Conservation (phyloP, 2,113 vertebrate genomes). For the Eurystomus gularis region DNA sequence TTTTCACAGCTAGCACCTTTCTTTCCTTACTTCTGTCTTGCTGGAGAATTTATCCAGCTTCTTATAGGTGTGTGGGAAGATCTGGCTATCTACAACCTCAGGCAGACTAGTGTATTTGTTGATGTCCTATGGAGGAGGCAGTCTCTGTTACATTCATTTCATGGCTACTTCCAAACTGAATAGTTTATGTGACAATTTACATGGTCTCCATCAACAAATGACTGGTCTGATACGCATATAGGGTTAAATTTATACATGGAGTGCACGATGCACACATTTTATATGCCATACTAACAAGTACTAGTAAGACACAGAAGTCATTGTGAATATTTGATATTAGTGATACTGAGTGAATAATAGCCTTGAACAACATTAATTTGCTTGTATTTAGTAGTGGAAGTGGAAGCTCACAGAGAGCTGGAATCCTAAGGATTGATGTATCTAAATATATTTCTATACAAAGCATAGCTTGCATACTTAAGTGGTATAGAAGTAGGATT, state of each 20-base stretch:
- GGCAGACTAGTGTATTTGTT: neutral
- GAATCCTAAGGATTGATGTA: neutral
- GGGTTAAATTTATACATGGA: neutral
- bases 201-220: fast-evolving
- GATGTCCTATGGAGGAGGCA: neutral
- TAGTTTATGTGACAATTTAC: neutral
- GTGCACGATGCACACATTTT: neutral
- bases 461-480: neutral
- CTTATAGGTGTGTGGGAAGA: neutral
- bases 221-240: neutral
- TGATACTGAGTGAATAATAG: neutral
- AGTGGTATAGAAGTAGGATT: neutral
- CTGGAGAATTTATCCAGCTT: neutral
- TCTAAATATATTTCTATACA: neutral
- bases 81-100: neutral
- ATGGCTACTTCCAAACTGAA: neutral
- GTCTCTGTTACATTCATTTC: neutral
- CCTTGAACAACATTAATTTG: neutral
- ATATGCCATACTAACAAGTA: neutral
- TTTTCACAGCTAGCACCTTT: neutral
- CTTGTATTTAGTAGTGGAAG: neutral
- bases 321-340: neutral
- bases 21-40: neutral
- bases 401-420: neutral
- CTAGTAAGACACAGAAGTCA: neutral